Base-by-base conservation (phyloP, 2,113 vertebrate species). In the Ornithorhynchus anatinus region DNA sequence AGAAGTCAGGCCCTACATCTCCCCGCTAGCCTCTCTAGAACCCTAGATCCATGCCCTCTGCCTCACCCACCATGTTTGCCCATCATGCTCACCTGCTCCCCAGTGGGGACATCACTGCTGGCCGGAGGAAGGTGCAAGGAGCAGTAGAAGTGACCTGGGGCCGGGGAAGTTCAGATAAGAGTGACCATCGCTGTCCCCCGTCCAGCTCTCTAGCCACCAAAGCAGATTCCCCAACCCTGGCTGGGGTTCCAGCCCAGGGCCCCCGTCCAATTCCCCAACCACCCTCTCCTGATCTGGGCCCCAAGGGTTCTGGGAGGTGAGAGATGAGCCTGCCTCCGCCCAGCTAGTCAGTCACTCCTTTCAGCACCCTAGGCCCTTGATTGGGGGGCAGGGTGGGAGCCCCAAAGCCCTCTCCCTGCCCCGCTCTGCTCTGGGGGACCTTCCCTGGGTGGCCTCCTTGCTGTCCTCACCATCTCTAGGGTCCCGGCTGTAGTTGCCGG, bases 401-500 rank as follows among this genome's bases (percentile, higher is more conserved):
- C 20, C 64, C 50, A 32, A 25, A 1, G 23, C 1, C 8, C 15
- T 11, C 1, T 22, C 35, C n/a, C 53, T 33, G 13, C n/a, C n/a
- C n/a, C n/a, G n/a, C n/a, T n/a, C n/a, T n/a, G n/a, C n/a, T n/a
- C n/a, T n/a, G n/a, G n/a, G n/a, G n/a, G n/a, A n/a, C n/a, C n/a
- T n/a, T n/a, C n/a, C n/a, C n/a, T n/a, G n/a, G n/a, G n/a, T n/a
- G n/a, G n/a, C n/a, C n/a, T n/a, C n/a, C n/a, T n/a, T n/a, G n/a
- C n/a, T n/a, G n/a, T n/a, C 33, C 93, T 93, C 75, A 98, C 97
- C 96, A 38, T 92, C 93, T 23, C 69, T 75, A 57, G 88, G 84
- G 42, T 94, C 23, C 29, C 94, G 96, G 79, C 84, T 48, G 25
- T 96, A 98, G 66, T 91, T 93, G 1, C 96, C 95, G 51, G 95